Conservation (phyloP, 2,113 vertebrate genomes). For the Argyrosomus japonicus region DNA sequence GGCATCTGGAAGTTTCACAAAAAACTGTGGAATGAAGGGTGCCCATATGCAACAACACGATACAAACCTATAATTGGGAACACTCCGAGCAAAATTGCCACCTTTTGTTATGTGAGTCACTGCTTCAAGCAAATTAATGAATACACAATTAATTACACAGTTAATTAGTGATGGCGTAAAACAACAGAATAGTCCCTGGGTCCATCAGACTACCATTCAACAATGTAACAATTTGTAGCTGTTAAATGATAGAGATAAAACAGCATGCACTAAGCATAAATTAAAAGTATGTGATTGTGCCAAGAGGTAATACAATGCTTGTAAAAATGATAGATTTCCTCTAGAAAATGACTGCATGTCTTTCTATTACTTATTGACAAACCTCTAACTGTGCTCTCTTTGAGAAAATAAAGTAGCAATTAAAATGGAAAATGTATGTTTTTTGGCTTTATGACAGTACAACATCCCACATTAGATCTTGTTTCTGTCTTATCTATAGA, state of each 20-base stretch:
- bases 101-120: not conserved
- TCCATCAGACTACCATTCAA: not conserved
- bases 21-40: not conserved
- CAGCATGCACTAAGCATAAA: not conserved
- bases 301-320: not conserved
- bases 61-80: not conserved
- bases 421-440: no score
- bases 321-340: not conserved
- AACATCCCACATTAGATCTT: no score
- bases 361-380: no score
- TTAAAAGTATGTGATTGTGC: not conserved
- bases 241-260: not conserved
- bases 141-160: not conserved
- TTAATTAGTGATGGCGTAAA: not conserved
- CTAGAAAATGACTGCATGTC: no score
- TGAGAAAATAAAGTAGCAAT: no score
- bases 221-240: not conserved
- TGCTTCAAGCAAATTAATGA: not conserved
- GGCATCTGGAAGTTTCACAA: not conserved
- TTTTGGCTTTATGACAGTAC: no score
- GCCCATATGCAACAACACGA: not conserved
- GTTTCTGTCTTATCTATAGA: no score
- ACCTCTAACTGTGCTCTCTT: no score
- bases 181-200: not conserved
- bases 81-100: not conserved